Evolutionary conservation across 2,113 vertebrate genomes (phyloP).

Genomic region (Morone chrysops): DNA sequence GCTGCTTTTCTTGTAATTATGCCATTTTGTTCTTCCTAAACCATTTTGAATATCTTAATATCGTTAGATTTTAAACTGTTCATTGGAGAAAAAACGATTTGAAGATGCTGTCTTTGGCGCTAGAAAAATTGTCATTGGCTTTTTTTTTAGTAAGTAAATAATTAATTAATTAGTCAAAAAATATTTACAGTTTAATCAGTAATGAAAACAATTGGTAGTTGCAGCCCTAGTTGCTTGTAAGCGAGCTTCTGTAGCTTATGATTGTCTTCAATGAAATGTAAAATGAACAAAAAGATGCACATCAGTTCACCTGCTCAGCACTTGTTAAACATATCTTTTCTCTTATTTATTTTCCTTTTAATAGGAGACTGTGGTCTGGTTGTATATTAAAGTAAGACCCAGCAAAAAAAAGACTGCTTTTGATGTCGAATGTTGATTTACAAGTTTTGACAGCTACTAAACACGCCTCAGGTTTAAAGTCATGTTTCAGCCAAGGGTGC

Average conservation of each 20-base stretch:
- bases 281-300: background rate
- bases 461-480: slow-evolving; percentile 46
- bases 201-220: background rate
- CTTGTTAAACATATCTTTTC: background rate
- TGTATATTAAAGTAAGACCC: background rate
- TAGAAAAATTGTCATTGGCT: too few relatives aligned
- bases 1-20: background rate
- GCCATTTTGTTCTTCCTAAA: too few relatives aligned
- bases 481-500: slow-evolving; percentile 38
- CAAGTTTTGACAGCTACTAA: slow-evolving; percentile 58
- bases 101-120: too few relatives aligned
- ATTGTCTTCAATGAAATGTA: background rate
- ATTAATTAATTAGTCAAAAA: background rate
- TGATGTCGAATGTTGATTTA: slow-evolving; percentile 50
- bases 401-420: slow-evolving; percentile 14
- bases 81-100: background rate
- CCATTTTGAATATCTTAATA: too few relatives aligned
- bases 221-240: too few relatives aligned
- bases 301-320: too few relatives aligned
- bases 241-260: background rate
- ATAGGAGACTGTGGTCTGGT: background rate
- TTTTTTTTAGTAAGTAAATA: background rate
- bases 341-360: background rate
- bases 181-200: background rate
- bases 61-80: background rate